Evolutionary conservation across 2,113 vertebrate species (phyloP), one percentile per base, ranked within the genome.

Genomic region (Cryptomyrus ogoouensis): DNA sequence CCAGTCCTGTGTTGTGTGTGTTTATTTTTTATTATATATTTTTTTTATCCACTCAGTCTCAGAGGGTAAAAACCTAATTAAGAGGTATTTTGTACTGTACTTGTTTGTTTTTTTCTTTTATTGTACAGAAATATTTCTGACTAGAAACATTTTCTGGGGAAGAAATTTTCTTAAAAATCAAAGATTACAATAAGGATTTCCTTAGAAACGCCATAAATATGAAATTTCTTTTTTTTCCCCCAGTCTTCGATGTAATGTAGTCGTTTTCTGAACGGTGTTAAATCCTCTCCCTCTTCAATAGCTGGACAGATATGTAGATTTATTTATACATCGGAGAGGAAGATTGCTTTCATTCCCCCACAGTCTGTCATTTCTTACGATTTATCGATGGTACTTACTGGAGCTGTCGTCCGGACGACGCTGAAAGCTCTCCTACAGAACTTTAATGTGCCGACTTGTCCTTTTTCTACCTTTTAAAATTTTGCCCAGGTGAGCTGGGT

Each of bases 91-190:
- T 88, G 56, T 88, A 88, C 87, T n/a, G 56, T 46, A 56, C 3
- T n/a, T 56, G 47, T 35, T 58, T 50, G n/a, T 56, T 53, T 88
- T 88, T 35, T 88, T 44, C 15, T 66, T 66, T 66, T 88, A 66
- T 62, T 88, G 52, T 88, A 62, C 13, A 88, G 39, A 88, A 58
- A 58, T 84, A 47, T 84, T 84, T 84, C 83, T 84, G 83, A 47
- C 83, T 58, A 46, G 19, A 66, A 88, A 42, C 50, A 62, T 66
- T 88, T 88, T 42, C 35, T 62, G 27, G 87, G 87, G 87, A 88
- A 66, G 87, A 58, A 88, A 88, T 62, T 5, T 87, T 52, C 31
- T 87, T 88, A 42, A 88, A 42, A 56, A 88, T 56, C 52, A 35
- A 62, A 31, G 87, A 42, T 88, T 66, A 66, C 56, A 31, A 46